These are phyloP conservation scores for Acrocephalus kingi DNA, from an alignment of 2,113 vertebrate species.

Conservation along the genomic window DNA sequence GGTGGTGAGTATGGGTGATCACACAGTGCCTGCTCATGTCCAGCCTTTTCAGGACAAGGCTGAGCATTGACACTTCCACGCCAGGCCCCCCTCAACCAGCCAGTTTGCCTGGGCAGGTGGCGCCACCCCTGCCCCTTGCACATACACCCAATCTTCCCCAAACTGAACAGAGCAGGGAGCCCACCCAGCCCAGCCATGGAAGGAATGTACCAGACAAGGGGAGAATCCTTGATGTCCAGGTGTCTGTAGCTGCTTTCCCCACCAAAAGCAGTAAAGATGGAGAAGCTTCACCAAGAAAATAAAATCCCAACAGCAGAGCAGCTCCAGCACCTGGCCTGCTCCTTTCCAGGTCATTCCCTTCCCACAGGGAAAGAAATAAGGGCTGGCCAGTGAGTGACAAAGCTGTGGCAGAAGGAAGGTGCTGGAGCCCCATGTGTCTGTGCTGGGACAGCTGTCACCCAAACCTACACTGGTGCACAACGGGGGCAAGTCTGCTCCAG, in stretches of 20 bases:
- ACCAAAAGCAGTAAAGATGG: accelerated
- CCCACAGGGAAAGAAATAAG: not conserved
- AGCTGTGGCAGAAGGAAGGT: not conserved
- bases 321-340: not conserved
- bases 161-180: accelerated
- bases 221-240: not conserved
- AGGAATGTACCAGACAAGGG: not conserved
- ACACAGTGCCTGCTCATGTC: accelerated
- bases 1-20: accelerated
- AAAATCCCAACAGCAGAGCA: not conserved
- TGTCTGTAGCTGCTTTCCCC: not conserved
- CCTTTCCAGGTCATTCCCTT: not conserved
- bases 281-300: not conserved
- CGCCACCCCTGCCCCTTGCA: not conserved
- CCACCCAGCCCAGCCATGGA: accelerated
- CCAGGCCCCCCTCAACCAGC: not conserved
- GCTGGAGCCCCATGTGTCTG: not conserved
- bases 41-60: not conserved
- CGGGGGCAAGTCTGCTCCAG: not conserved
- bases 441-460: not conserved
- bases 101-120: not conserved
- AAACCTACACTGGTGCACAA: accelerated
- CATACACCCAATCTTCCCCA: accelerated
- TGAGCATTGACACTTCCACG: not conserved
- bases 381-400: not conserved